Percentiles rank a stretch among this genome's conserved stretches.
Evolutionary conservation across 2,113 vertebrate species (phyloP).

Genomic region (Nothoprocta perdicaria): DNA sequence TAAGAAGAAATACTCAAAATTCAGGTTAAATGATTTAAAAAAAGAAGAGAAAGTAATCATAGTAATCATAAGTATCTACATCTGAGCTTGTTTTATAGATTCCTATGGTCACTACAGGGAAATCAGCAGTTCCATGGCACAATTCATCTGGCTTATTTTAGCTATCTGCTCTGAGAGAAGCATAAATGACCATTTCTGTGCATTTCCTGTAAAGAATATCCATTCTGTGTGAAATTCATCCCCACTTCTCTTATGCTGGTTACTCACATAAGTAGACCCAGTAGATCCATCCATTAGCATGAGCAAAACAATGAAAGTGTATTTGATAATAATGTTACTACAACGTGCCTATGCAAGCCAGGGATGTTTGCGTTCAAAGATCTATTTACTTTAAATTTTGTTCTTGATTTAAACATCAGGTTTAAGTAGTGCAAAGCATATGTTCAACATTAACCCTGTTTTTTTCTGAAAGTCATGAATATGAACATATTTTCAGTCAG

Average conservation of each 20-base stretch:
- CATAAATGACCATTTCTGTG: background rate
- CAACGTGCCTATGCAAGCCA: background rate
- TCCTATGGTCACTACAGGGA: background rate
- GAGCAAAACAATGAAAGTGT: background rate
- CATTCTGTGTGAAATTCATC: background rate
- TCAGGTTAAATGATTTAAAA: too few relatives aligned
- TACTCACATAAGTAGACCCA: background rate
- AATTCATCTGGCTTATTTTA: background rate
- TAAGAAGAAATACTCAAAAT: background rate
- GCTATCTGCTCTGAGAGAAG: background rate
- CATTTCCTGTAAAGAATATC: background rate
- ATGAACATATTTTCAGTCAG: too few relatives aligned
- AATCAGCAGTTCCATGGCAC: background rate
- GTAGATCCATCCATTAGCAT: too few relatives aligned
- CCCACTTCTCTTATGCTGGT: background rate
- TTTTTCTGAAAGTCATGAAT: too few relatives aligned
- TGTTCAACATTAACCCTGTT: too few relatives aligned
- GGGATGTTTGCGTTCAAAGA: too few relatives aligned
- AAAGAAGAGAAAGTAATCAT: background rate
- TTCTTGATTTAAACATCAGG: background rate
- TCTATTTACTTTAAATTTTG: background rate
- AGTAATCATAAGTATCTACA: background rate
- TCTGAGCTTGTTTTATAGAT: background rate
- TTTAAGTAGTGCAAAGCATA: too few relatives aligned
- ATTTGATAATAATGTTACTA: background rate